Base-by-base conservation (phyloP, 30 jellyfish, hydroid and myxozoan genomes). In the Pelagia noctiluca region DNA sequence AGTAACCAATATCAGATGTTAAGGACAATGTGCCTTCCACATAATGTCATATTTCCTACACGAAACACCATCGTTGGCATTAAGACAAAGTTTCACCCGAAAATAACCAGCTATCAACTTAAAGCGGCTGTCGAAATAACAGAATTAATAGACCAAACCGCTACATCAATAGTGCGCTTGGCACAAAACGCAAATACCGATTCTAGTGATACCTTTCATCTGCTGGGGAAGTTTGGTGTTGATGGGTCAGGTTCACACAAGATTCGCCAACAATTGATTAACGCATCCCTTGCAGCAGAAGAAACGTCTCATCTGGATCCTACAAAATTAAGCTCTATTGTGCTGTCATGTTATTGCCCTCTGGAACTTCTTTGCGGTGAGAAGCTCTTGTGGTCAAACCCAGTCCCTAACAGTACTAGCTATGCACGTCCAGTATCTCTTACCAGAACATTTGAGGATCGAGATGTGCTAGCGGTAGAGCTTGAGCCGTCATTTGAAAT, bases 401-500 rank as follows among this genome's bases (percentile, higher is more conserved):
- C 76, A 24, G 79, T 66, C 12, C 79, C 79, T 29, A 66, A 66
- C 35, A 29, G 79, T 66, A 66, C 79, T 13, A 35, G 52, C 42
- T 66, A 3, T 70, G 82, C 82, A 35, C 82, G 35, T 36, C 66
- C 82, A 24, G 29, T 62, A 23, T 70, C 66, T 1, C 82, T 70
- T 4, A 70, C 82, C 62, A 69, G 65, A 69, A 35, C 82, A 21
- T 10, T 29, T 25, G 82, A 70, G 46, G 63, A 70, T 48, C 18
- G 82, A 46, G 82, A 70, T 23, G 42, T 70, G n/a, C 62, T 36
- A 26, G 21, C 60, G 54, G 18, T 23, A 22, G 82, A 70, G 38
- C 46, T 70, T 3, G 82, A 70, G 46, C 66, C 67, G 24, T 37
- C 21, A 35, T 33, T 70, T 11, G 66, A 70, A 70, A 7, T 70